Evolutionary conservation across 2,797 vertebrate genomes (phyloP).

Genomic region (Myripristis jacobus): DNA sequence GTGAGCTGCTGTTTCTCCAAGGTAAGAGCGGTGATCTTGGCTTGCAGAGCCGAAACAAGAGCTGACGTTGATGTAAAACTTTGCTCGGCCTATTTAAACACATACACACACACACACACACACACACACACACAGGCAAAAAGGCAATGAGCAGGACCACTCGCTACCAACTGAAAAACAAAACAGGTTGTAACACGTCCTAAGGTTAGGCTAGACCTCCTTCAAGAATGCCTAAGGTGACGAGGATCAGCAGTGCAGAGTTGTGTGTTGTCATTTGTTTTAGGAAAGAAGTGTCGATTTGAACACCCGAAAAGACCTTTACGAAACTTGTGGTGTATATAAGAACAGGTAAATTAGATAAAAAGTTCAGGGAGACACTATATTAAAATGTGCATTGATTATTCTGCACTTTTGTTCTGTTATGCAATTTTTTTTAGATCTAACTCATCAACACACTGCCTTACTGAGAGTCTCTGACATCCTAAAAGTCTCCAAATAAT

Average conservation of each 20-base stretch:
- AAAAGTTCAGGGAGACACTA: not conserved
- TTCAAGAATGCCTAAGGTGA: constrained; percentile 74
- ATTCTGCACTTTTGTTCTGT: not conserved
- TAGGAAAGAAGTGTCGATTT: not conserved
- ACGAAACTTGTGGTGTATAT: not conserved
- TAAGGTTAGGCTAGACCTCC: constrained; percentile 62
- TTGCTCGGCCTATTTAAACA: constrained; percentile 73
- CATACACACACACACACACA: constrained; percentile 38
- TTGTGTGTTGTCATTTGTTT: constrained; percentile 18
- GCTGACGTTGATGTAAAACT: constrained; percentile 83
- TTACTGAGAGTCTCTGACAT: too few relatives aligned
- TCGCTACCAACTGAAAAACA: constrained; percentile 66
- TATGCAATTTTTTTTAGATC: not conserved
- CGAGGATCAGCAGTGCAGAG: constrained; percentile 49
- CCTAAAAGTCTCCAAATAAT: too few relatives aligned
- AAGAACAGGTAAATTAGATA: not conserved
- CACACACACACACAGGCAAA: constrained; percentile 40
- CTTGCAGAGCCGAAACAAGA: constrained; percentile 89
- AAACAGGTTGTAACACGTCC: constrained; percentile 70
- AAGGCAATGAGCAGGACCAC: constrained; percentile 70
- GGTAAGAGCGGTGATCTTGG: constrained; percentile 91
- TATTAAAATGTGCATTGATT: not conserved
- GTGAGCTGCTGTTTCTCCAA: constrained; percentile 93
- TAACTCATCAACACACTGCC: too few relatives aligned
- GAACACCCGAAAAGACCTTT: constrained; percentile 5